Evolutionary conservation across 2,888 invertebrate species (phyloP).

Genomic region (Euplagia quadripunctaria): DNA sequence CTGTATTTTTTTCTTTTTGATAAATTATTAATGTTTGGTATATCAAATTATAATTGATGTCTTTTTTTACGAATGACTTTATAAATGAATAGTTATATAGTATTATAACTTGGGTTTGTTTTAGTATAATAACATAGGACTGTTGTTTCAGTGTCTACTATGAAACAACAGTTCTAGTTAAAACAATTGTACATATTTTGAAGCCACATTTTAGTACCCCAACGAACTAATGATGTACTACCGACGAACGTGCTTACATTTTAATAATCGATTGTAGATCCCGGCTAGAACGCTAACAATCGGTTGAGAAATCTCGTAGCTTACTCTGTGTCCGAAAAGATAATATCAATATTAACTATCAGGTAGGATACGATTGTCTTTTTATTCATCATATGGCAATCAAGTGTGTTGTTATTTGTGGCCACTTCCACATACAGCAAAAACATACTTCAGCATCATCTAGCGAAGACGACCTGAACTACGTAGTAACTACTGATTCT

Average conservation of each 20-base stretch:
- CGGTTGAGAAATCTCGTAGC: slow-evolving; percentile 66
- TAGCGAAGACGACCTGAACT: too few relatives aligned
- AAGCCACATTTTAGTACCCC: slow-evolving; percentile 65
- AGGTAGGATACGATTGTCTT: slow-evolving; percentile 38
- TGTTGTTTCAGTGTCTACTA: neutral
- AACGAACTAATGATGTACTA: slow-evolving; percentile 70
- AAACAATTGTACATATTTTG: neutral
- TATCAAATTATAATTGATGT: neutral
- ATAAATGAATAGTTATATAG: too few relatives aligned
- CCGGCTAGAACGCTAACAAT: slow-evolving; percentile 63
- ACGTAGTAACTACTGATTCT: too few relatives aligned
- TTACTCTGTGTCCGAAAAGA: slow-evolving; percentile 58
- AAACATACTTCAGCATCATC: too few relatives aligned
- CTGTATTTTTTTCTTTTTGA: neutral
- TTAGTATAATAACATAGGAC: neutral
- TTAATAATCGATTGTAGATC: slow-evolving; percentile 78
- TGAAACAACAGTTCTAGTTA: neutral
- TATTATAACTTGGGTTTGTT: too few relatives aligned
- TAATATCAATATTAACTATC: slow-evolving; percentile 59
- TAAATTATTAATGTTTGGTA: neutral
- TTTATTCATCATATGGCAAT: slow-evolving; percentile 38
- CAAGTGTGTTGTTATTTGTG: too few relatives aligned
- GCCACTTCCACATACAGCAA: too few relatives aligned
- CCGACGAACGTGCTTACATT: slow-evolving; percentile 74
- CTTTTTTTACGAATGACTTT: neutral